Conservation (phyloP, 2,888 invertebrate species). For the Rotaria sp. region DNA sequence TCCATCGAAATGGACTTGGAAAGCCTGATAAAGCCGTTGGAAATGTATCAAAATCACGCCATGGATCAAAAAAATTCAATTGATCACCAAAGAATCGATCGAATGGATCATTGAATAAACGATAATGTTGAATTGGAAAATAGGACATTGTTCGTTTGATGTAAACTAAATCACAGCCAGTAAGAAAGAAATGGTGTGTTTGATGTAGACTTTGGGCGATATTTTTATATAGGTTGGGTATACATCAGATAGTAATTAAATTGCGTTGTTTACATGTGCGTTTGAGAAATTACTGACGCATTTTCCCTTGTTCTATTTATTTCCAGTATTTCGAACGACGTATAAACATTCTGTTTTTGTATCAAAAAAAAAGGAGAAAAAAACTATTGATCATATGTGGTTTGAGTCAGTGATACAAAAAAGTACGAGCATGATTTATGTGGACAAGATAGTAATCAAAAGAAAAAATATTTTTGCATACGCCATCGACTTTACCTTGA, state of each 20-base stretch:
- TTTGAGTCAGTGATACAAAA: not conserved
- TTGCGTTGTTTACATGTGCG: not conserved
- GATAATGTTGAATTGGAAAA: not conserved
- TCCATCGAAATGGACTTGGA: not conserved
- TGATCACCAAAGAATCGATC: not conserved
- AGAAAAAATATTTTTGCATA: not conserved
- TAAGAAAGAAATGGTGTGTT: not conserved
- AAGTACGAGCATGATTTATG: too few species aligned
- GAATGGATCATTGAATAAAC: not conserved
- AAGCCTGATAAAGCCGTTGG: not conserved
- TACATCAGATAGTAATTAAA: not conserved
- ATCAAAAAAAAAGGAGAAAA: not conserved
- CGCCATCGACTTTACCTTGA: not conserved
- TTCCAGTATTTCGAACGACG: not conserved
- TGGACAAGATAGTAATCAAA: not conserved
- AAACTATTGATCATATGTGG: not conserved
- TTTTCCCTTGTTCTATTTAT: not conserved
- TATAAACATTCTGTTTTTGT: not conserved
- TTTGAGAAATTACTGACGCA: not conserved
- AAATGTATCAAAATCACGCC: conserved; percentile 5
- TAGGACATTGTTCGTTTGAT: not conserved
- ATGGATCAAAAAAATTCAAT: not conserved
- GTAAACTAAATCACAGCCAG: not conserved
- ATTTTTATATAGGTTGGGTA: not conserved
- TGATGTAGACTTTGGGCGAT: not conserved